Evolutionary conservation across 2,888 invertebrate species (phyloP).

Genomic region (Serrognathus titanus): DNA sequence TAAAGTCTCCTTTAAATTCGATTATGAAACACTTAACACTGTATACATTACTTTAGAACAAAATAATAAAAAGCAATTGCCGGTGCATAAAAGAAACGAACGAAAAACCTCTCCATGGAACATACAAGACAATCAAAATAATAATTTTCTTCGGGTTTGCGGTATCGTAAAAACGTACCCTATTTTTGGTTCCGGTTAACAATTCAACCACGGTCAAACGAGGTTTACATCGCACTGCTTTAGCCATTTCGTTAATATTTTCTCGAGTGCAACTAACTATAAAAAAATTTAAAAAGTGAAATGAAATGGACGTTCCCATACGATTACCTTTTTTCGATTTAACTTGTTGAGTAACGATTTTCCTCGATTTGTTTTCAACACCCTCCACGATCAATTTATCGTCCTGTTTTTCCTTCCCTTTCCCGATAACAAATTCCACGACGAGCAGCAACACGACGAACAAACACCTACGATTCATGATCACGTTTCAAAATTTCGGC

Average conservation of each 20-base stretch:
- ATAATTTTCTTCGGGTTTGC: neutral
- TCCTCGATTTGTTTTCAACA: neutral
- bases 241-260: conserved; percentile 13
- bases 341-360: conserved; percentile 8
- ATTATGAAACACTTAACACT: too few relatives aligned
- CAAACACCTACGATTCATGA: too few relatives aligned
- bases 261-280: conserved; percentile 12
- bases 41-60: too few relatives aligned
- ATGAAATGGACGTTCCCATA: neutral
- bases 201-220: conserved; percentile 37
- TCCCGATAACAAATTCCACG: neutral
- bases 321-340: conserved; percentile 14
- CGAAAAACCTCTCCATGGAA: too few relatives aligned
- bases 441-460: too few relatives aligned
- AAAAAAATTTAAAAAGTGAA: neutral
- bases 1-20: too few relatives aligned
- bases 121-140: too few relatives aligned
- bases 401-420: neutral
- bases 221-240: conserved; percentile 36
- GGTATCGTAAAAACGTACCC: conserved; percentile 22
- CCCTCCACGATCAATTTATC: neutral
- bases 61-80: too few relatives aligned
- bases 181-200: conserved; percentile 26
- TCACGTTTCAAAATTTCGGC: too few relatives aligned
- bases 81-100: too few relatives aligned